Evolutionary conservation across 2,113 vertebrate species (phyloP).

Genomic region (Trinectes maculatus): DNA sequence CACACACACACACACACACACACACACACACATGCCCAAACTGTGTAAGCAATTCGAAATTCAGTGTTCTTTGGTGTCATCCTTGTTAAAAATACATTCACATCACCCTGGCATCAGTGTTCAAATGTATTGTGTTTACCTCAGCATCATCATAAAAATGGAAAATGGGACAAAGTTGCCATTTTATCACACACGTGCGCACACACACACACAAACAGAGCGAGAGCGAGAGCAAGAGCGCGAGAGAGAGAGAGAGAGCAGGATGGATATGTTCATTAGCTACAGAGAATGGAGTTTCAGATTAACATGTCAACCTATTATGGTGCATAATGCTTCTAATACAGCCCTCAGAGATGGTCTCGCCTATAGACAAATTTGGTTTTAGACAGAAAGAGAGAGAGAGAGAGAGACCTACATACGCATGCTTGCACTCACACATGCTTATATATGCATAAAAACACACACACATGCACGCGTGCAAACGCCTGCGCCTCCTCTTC

Average conservation of each 20-base stretch:
- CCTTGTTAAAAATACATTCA: conserved; percentile 38
- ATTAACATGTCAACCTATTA: conserved; percentile 79
- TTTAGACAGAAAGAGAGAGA: conserved; percentile 42
- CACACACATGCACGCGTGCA: conserved; percentile 11
- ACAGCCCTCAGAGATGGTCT: conserved; percentile 67
- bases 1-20: conserved; percentile 22
- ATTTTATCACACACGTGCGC: conserved; percentile 25
- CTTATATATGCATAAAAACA: background rate
- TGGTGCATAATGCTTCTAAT: conserved; percentile 71
- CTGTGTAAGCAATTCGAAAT: conserved; percentile 22
- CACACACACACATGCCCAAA: conserved; percentile 6
- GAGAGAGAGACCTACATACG: conserved; percentile 1
- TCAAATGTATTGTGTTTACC: conserved; percentile 34
- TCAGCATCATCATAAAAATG: conserved; percentile 8
- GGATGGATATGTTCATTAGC: conserved; percentile 78
- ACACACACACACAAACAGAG: conserved; percentile 31
- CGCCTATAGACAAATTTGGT: conserved; percentile 68
- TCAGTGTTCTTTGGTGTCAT: conserved; percentile 18
- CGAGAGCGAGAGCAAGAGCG: conserved; percentile 14
- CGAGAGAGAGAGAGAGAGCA: conserved; percentile 21
- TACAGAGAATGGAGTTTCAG: conserved; percentile 73
- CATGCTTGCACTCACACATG: background rate
- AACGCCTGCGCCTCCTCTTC: conserved; percentile 15
- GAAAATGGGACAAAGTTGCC: conserved; percentile 18
- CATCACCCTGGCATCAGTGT: conserved; percentile 16